Evolutionary conservation across 2,797 vertebrate genomes (phyloP).

Genomic region (Cynopterus sphinx): DNA sequence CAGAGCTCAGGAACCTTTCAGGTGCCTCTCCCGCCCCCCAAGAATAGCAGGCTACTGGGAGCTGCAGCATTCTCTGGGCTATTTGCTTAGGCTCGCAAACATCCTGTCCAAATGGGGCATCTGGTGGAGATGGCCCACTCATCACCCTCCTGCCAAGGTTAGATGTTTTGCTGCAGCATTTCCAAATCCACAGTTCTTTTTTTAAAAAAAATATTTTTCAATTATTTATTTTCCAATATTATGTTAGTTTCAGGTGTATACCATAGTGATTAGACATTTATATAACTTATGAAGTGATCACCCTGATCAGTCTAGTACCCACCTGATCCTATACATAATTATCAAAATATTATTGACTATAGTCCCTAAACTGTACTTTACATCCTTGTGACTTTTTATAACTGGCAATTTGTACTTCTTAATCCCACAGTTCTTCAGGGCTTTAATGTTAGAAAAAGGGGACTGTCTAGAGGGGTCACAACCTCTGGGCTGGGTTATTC

Average conservation of each 20-base stretch:
- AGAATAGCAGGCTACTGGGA: not conserved
- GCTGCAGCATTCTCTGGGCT: not conserved
- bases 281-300: not conserved
- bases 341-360: not conserved
- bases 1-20: too few species aligned
- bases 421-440: not conserved
- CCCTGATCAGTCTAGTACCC: not conserved
- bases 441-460: not conserved
- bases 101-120: not conserved
- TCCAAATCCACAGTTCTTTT: not conserved
- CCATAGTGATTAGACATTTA: not conserved
- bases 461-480: not conserved
- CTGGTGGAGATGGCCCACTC: not conserved
- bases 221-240: not conserved
- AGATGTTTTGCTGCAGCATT: not conserved
- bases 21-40: too few species aligned
- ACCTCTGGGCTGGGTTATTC: not conserved
- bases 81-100: constrained; percentile 11
- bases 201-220: not conserved
- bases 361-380: not conserved
- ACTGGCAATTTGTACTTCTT: not conserved
- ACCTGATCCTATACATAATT: not conserved
- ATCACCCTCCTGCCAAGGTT: not conserved
- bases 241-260: not conserved
- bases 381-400: not conserved